Base-by-base conservation (phyloP, 2,113 vertebrate species). In the Cavia porcellus region DNA sequence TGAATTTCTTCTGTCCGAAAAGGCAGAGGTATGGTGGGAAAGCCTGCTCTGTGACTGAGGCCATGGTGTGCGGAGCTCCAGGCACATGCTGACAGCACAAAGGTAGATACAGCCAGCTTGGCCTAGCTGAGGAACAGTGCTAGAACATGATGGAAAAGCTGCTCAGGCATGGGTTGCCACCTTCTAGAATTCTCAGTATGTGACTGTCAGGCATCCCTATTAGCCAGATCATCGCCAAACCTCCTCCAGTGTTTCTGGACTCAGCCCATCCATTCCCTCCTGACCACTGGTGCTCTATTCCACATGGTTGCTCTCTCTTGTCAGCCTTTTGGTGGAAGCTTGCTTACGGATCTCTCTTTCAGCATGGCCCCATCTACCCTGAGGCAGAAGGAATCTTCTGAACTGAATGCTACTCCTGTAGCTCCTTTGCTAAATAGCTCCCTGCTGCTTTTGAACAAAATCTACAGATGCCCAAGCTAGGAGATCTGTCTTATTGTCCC, bases 81-180 rank as follows among this genome's bases (percentile, higher is more conserved):
- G n/a, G 0, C 0, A 11, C 47, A 42, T 35, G 45, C 14, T 47
- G 52, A 25, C 5, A 8, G 5, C 7, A 3, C 0, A 12, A 32
- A 3, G 57, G 38, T 38, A 68, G 75, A 42, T 47, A 3, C 4
- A 61, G 83, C 32, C 85, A 38, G 3, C 0, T 5, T 0, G 24
- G 3, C 5, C 0, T 47, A 62, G 79, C 38, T 24, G 50, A 59
- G 75, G 25, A 86, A 1, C 30, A 42, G 68, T 13, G 14, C 72
- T 25, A 13, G 38, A 2, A 12, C 10, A 13, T 4, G 4, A 42
- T 3, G 7, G 38, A 38, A 74, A 82, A 32, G 72, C 80, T 89
- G 32, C 55, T 32, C 42, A 9, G 19, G 3, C 15, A 55, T 9
- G 38, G 52, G 20, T 47, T 35, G 74, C 55, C 38, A n/a, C 61